Evolutionary conservation across 2,888 invertebrate species (phyloP).

Genomic region (Pristionchus fissidentatus): DNA sequence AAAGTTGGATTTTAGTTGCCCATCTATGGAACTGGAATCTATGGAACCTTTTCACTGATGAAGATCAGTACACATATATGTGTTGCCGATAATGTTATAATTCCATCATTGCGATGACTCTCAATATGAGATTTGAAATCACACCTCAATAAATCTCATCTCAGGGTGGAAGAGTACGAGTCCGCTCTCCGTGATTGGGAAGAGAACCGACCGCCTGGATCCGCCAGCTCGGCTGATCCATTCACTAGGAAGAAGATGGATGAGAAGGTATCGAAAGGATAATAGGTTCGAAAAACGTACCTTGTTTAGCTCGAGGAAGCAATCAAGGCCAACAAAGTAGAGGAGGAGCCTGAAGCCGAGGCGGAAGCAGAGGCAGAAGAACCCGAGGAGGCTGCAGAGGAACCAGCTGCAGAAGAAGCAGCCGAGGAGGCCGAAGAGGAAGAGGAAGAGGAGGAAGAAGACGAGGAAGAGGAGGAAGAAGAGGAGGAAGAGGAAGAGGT

Average conservation of each 20-base stretch:
- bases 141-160: conserved; percentile 41
- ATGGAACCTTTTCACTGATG: no score
- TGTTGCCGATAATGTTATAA: no score
- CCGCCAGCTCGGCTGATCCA: conserved; percentile 71
- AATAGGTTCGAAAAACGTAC: conserved; percentile 29
- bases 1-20: no score
- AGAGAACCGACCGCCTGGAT: conserved; percentile 74
- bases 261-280: conserved; percentile 45
- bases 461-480: conserved; percentile 57
- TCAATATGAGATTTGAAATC: no score
- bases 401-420: conserved; percentile 52
- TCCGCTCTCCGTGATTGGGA: conserved; percentile 74
- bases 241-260: conserved; percentile 58
- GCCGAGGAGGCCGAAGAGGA: conserved; percentile 58
- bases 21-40: no score
- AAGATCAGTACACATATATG: no score
- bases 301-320: conserved; percentile 45
- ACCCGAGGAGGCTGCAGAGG: conserved; percentile 50
- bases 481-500: conserved; percentile 63
- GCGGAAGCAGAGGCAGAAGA: conserved; percentile 47
- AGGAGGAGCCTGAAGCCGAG: conserved; percentile 59
- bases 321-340: conserved; percentile 49
- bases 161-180: conserved; percentile 74
- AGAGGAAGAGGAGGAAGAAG: conserved; percentile 54
- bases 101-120: neutral